Conservation (phyloP, 1,140 invertebrate genomes). For the Stenopsyche tienmushanensis region DNA sequence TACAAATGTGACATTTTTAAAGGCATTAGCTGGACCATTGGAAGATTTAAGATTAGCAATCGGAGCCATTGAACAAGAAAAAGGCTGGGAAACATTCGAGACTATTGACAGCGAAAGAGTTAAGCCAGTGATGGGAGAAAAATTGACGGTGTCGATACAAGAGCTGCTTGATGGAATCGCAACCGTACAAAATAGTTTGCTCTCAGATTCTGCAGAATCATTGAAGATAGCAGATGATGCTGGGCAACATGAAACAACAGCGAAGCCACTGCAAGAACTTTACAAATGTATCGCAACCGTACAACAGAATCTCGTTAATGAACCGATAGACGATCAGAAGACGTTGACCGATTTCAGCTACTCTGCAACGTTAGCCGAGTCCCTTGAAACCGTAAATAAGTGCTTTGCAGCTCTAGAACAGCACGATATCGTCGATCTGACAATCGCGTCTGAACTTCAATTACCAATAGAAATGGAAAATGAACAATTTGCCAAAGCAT, state of each 20-base stretch:
- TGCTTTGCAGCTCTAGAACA: conserved; percentile 40
- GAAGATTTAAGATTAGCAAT: conserved; percentile 41
- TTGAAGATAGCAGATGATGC: not conserved
- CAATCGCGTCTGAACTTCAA: conserved; percentile 13
- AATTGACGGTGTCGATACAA: conserved; percentile 24
- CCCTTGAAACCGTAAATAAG: conserved; percentile 39
- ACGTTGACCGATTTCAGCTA: conserved; percentile 29
- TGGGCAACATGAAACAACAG: conserved; percentile 40
- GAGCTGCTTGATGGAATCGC: conserved; percentile 30
- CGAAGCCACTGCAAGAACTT: conserved; percentile 50
- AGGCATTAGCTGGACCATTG: conserved; percentile 41
- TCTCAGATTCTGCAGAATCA: conserved; percentile 6
- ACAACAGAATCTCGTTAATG: conserved; percentile 41
- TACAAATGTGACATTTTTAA: conserved; percentile 33
- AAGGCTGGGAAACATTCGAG: conserved; percentile 37
- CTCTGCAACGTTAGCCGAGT: conserved; percentile 33
- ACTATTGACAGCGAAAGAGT: conserved; percentile 11
- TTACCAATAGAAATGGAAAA: conserved; percentile 4
- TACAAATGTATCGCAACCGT: conserved; percentile 48
- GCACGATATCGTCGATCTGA: conserved; percentile 23
- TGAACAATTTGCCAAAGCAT: conserved; percentile 9
- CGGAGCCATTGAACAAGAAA: conserved; percentile 41
- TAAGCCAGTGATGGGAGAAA: not conserved
- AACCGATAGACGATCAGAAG: conserved; percentile 32
- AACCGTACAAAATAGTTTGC: conserved; percentile 21